Conservation (phyloP, 2,797 vertebrate species). For the Typhlichthys subterraneus region DNA sequence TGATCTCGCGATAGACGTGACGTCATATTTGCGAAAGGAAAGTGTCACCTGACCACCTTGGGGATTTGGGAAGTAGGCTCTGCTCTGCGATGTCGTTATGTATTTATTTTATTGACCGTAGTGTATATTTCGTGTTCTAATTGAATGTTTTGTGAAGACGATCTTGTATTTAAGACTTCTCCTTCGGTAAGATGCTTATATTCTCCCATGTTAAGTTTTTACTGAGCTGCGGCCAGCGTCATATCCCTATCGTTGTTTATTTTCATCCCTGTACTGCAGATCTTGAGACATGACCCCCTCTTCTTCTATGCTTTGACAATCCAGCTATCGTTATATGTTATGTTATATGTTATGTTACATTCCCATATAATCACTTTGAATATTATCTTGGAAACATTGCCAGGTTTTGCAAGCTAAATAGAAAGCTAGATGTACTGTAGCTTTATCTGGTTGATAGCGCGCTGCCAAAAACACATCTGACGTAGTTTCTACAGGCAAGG, state of each 20-base stretch:
- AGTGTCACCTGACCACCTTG: too few relatives aligned
- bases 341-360: too few relatives aligned
- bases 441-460: background rate
- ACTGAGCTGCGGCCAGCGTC: conserved; percentile 4
- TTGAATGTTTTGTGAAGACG: too few relatives aligned
- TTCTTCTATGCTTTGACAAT: background rate
- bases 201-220: conserved; percentile 1
- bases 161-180: too few relatives aligned
- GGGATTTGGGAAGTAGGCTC: too few relatives aligned
- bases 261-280: conserved; percentile 31
- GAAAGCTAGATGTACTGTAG: background rate
- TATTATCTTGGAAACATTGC: background rate
- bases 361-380: background rate
- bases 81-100: too few relatives aligned
- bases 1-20: too few relatives aligned
- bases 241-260: conserved; percentile 32
- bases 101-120: too few relatives aligned
- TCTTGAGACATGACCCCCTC: conserved; percentile 2
- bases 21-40: too few relatives aligned
- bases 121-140: too few relatives aligned
- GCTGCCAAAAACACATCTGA: background rate
- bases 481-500: background rate
- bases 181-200: conserved; percentile 43
- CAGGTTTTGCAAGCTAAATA: background rate
- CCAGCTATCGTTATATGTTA: background rate